phyloP scores from a whole-genome alignment of 2,888 invertebrate genomes.

The Phaedon cochleariae region DNA sequence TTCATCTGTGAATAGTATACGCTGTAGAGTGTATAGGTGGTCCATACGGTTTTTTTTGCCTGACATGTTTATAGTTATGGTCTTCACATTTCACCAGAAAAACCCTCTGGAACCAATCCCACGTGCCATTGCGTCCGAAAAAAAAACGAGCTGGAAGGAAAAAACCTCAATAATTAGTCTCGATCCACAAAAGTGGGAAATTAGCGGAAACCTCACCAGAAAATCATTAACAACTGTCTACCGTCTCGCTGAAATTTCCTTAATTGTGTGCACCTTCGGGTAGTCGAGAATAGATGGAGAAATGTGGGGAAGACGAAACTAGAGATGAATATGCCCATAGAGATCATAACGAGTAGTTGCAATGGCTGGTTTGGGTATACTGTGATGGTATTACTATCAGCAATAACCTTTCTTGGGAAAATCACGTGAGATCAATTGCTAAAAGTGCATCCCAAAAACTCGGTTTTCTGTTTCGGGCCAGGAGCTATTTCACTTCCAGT shows the following conservation, averaged over 20 bases:
- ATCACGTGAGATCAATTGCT: too few relatives aligned
- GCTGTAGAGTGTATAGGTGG: not conserved
- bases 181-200: conserved; percentile 25
- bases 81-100: conserved; percentile 14
- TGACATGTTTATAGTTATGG: not conserved
- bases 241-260: conserved; percentile 31
- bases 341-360: not conserved
- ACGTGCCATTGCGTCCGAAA: conserved; percentile 20
- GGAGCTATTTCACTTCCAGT: too few relatives aligned
- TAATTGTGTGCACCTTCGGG: conserved; percentile 46
- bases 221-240: conserved; percentile 38
- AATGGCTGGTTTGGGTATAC: not conserved
- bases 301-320: not conserved
- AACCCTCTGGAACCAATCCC: conserved; percentile 8
- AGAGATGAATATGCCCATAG: not conserved
- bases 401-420: too few relatives aligned
- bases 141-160: conserved; percentile 11
- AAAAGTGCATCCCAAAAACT: too few relatives aligned
- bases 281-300: conserved; percentile 9
- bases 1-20: too few relatives aligned
- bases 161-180: conserved; percentile 27
- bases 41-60: not conserved
- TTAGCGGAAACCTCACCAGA: conserved; percentile 32
- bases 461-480: too few relatives aligned
- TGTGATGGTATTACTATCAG: too few relatives aligned